Evolutionary conservation across 2,888 invertebrate species (phyloP), one percentile per base, ranked within the genome.

Genomic region (Mythimna ferrago): DNA sequence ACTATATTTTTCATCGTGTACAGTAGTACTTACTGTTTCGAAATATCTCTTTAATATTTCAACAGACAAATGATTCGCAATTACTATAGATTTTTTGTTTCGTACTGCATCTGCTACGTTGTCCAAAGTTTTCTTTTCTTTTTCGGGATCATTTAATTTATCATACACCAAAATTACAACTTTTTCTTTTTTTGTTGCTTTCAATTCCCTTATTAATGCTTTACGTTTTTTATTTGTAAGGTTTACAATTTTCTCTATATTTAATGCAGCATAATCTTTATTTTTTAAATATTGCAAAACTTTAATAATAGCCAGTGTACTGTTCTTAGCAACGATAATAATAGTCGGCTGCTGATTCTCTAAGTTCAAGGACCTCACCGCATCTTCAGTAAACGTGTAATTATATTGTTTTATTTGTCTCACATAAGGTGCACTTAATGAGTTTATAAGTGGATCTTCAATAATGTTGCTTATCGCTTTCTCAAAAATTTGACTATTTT

Each of bases 31-130:
- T 6, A 5, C 2, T 19, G 32, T n/a, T 14, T 35, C 1, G 54
- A 79, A 76, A 66, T 60, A 54, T 53, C n/a, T 35, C 35, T 38
- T 5, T 6, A 58, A 38, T 58, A 35, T 58, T 38, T 58, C 9
- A n/a, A n/a, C 35, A 6, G 58, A 38, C 35, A 19, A 14, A 35
- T 19, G 0, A 35, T n/a, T 38, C 10, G 58, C n/a, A 38, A 58
- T n/a, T 11, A 38, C 35, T 11, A 58, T 38, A 1, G 58, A 11
- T 38, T 10, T 58, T 38, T 58, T 58, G 35, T n/a, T 38, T 58
- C 19, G 11, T 11, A 35, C 35, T 35, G n/a, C 35, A n/a, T 58
- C 35, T 5, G 10, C 35, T 2, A 58, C 5, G 58, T 6, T 35
- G 5, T 38, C n/a, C 6, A 1, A 6, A n/a, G 14, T 16, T 35